A percentile compares a stretch with the other conserved stretches of the same genome.
Conservation (phyloP, 2,888 invertebrate genomes). For the Eilema sororculum region DNA sequence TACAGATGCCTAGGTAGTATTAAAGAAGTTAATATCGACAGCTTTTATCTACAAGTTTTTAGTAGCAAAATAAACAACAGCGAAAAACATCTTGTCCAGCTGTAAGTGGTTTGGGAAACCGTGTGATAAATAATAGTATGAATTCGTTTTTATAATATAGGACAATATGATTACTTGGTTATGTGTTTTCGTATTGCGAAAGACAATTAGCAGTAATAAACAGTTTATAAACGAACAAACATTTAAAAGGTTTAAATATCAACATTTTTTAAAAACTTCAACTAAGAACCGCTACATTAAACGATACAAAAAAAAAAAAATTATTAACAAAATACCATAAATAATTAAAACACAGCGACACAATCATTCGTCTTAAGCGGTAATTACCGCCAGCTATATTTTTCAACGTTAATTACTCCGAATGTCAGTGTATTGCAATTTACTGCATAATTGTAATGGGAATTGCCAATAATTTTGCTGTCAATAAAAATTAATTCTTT, state of each 20-base stretch:
- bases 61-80: too few species aligned
- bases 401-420: constrained; percentile 41
- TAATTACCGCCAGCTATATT: constrained; percentile 36
- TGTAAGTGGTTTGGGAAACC: neutral
- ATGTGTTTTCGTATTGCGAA: too few species aligned
- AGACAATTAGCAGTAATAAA: neutral
- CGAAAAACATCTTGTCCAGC: too few species aligned
- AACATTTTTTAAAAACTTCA: neutral
- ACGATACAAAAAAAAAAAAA: too few species aligned
- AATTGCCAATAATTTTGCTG: constrained; percentile 51
- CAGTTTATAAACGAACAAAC: neutral
- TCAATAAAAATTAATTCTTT: constrained; percentile 55
- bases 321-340: neutral
- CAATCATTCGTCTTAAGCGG: constrained; percentile 35
- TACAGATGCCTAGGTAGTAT: too few species aligned
- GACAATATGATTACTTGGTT: too few species aligned
- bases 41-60: too few species aligned
- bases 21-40: neutral
- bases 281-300: neutral
- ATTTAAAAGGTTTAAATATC: neutral
- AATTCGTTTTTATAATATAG: too few species aligned
- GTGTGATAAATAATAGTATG: neutral
- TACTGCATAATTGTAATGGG: neutral
- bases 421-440: constrained; percentile 31
- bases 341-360: constrained; percentile 15